phyloP scores from a whole-genome alignment of 2,888 invertebrate genomes.

The Micoletzkya japonica region DNA sequence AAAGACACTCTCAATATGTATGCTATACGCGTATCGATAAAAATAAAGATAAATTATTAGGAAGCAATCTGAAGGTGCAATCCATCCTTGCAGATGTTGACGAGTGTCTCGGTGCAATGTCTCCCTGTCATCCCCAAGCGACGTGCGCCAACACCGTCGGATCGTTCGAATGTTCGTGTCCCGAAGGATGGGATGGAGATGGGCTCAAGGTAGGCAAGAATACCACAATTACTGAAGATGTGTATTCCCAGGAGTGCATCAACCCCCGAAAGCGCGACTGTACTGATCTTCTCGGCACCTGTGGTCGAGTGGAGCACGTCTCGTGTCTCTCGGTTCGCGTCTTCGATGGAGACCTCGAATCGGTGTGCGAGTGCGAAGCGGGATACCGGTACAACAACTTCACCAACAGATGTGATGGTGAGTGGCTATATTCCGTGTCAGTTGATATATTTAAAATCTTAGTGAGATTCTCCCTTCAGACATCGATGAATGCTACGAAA shows the following conservation, averaged over 20 bases:
- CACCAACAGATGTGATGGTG: slow-evolving; percentile 42
- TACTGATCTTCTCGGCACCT: slow-evolving; percentile 44
- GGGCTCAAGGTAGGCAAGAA: slow-evolving; percentile 17
- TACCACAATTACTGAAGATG: not conserved
- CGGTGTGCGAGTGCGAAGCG: slow-evolving; percentile 54
- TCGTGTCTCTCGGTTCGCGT: slow-evolving; percentile 45
- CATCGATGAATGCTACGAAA: slow-evolving; percentile 58
- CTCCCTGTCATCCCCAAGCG: slow-evolving; percentile 57
- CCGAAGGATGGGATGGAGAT: slow-evolving; percentile 50
- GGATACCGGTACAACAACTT: slow-evolving; percentile 46
- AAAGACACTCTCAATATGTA: too few relatives aligned
- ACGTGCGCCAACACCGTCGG: slow-evolving; percentile 54
- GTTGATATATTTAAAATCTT: not conserved
- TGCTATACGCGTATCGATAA: too few relatives aligned
- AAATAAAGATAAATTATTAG: too few relatives aligned
- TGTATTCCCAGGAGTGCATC: slow-evolving; percentile 46
- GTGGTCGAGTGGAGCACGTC: slow-evolving; percentile 40
- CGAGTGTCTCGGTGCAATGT: slow-evolving; percentile 45
- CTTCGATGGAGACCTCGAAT: slow-evolving; percentile 37
- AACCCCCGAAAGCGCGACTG: slow-evolving; percentile 51
- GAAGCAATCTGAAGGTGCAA: too few relatives aligned
- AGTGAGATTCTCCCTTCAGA: slow-evolving; percentile 36
- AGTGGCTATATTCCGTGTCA: too few relatives aligned
- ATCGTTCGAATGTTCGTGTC: slow-evolving; percentile 53
- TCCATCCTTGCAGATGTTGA: slow-evolving; percentile 49